A percentile compares a stretch with the other conserved stretches of the same genome.
These are phyloP conservation scores for Trematomus loennbergii DNA, from an alignment of 2,113 vertebrate genomes.

Conservation along the genomic window DNA sequence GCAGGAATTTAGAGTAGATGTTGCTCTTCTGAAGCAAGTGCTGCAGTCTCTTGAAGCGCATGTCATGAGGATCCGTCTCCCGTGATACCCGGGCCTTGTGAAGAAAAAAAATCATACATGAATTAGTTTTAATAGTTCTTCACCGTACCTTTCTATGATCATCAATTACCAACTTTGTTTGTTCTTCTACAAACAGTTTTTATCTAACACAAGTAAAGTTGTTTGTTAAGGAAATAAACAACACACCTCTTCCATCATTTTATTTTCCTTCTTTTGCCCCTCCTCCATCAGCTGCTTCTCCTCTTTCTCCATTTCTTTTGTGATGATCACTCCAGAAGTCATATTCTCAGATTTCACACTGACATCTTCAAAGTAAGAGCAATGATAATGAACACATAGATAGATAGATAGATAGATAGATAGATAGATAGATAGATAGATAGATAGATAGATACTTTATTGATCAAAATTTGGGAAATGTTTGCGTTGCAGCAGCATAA, in stretches of 20 bases:
- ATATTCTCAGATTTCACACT: slow-evolving; percentile 42
- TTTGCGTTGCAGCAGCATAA: too few relatives aligned
- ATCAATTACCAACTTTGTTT: too few relatives aligned
- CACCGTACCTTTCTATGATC: too few relatives aligned
- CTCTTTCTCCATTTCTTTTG: slow-evolving; percentile 92
- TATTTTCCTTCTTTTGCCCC: slow-evolving; percentile 86
- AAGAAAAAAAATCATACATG: neutral
- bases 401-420: too few relatives aligned
- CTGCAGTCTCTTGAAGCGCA: slow-evolving; percentile 94
- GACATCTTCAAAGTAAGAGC: slow-evolving; percentile 1
- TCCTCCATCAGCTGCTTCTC: slow-evolving; percentile 91
- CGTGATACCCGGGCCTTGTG: slow-evolving; percentile 86
- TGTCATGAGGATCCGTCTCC: slow-evolving; percentile 90
- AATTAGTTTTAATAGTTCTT: neutral
- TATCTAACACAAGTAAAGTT: too few relatives aligned
- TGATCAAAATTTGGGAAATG: too few relatives aligned
- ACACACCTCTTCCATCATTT: slow-evolving; percentile 89
- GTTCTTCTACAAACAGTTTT: too few relatives aligned
- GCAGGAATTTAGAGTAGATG: slow-evolving; percentile 97
- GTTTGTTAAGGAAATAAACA: neutral
- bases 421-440: too few relatives aligned
- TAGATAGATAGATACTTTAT: too few relatives aligned
- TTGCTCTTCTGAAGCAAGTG: slow-evolving; percentile 98
- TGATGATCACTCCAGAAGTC: slow-evolving; percentile 82
- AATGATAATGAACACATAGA: too few relatives aligned